Evolutionary conservation across 2,113 vertebrate species (phyloP).

Genomic region (Tautogolabrus adspersus): DNA sequence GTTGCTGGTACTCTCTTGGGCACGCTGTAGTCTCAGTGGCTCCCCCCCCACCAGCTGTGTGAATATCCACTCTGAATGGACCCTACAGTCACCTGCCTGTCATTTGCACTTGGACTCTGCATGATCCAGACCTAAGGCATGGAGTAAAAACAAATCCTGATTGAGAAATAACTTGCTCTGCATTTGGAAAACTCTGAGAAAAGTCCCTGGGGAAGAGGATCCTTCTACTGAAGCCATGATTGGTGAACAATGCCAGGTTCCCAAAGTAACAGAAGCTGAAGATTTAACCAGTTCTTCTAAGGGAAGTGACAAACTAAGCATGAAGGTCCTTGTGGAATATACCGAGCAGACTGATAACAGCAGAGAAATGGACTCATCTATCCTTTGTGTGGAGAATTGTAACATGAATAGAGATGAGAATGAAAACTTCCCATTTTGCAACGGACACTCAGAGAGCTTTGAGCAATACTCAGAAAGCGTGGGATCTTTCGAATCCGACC

Average conservation of each 20-base stretch:
- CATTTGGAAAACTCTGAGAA: slow-evolving; percentile 75
- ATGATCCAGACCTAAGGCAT: slow-evolving; percentile 55
- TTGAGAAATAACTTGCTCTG: slow-evolving; percentile 43
- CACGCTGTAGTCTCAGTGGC: slow-evolving; percentile 58
- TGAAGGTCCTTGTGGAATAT: slow-evolving; percentile 61
- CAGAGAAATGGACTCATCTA: slow-evolving; percentile 49
- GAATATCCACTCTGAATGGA: slow-evolving; percentile 65
- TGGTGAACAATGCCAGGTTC: slow-evolving; percentile 70
- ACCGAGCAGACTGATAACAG: slow-evolving; percentile 49
- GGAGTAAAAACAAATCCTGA: slow-evolving; percentile 41
- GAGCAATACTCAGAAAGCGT: slow-evolving; percentile 42
- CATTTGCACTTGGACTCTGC: slow-evolving; percentile 55
- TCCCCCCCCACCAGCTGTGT: slow-evolving; percentile 38
- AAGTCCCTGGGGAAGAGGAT: slow-evolving; percentile 49
- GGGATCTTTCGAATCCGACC: slow-evolving; percentile 43
- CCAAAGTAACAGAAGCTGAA: slow-evolving; percentile 56
- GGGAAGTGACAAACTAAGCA: slow-evolving; percentile 47
- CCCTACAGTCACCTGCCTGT: slow-evolving; percentile 44
- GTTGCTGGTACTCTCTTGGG: slow-evolving; percentile 68
- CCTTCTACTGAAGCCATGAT: slow-evolving; percentile 61
- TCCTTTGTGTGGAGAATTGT: slow-evolving; percentile 47
- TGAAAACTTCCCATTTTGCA: slow-evolving; percentile 36
- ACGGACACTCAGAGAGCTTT: slow-evolving; percentile 44
- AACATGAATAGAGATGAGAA: slow-evolving; percentile 38
- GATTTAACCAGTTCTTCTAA: slow-evolving; percentile 56